These are phyloP conservation scores for Spheniscus mendiculus DNA, from an alignment of 2,113 vertebrate genomes.

Conservation along the genomic window DNA sequence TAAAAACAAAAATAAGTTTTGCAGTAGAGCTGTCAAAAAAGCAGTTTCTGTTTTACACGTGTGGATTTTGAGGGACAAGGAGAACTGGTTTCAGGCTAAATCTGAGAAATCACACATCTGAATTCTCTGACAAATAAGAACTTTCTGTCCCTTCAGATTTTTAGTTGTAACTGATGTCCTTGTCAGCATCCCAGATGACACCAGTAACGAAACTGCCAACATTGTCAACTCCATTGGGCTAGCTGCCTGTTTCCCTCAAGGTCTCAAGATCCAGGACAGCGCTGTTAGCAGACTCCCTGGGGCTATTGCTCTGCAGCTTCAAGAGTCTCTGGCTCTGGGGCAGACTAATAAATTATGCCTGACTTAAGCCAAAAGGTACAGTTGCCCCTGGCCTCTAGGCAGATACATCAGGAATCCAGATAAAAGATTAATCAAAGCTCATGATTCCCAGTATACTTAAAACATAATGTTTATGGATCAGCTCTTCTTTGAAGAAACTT, in stretches of 20 bases:
- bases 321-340: background rate
- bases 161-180: background rate
- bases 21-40: background rate
- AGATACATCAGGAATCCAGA: background rate
- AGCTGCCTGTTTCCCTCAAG: background rate
- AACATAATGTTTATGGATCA: background rate
- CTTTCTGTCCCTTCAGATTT: background rate
- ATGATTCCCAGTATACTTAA: background rate
- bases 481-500: background rate
- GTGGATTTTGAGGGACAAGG: background rate
- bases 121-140: constrained; percentile 20
- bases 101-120: constrained; percentile 18
- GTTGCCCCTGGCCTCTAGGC: background rate
- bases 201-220: constrained; percentile 14
- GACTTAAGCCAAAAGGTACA: background rate
- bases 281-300: background rate
- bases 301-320: background rate
- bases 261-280: background rate
- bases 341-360: background rate
- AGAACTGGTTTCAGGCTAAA: background rate
- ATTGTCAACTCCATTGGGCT: background rate
- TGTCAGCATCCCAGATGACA: constrained; percentile 32
- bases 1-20: background rate
- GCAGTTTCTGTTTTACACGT: background rate
- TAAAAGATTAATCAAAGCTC: background rate